Evolutionary conservation across 53 echinoderm and acorn worm genomes (phyloP).

Genomic region (Zoroaster sp.): DNA sequence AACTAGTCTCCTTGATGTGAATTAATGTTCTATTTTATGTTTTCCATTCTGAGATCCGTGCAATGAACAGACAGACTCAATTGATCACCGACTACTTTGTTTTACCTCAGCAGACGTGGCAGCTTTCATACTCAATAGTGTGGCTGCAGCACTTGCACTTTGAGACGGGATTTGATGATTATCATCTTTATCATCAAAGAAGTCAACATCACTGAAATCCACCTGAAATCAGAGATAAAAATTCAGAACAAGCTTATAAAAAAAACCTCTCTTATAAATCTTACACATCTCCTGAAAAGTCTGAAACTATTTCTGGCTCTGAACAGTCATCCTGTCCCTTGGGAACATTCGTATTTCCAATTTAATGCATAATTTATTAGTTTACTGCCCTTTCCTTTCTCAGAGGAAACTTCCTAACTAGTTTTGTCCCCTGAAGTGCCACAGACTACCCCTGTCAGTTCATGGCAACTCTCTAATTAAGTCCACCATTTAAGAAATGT

Average conservation of each 20-base stretch:
- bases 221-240: neutral
- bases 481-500: no score
- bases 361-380: constrained; percentile 18
- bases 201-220: constrained; percentile 19
- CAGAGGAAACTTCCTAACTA: neutral
- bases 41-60: no score
- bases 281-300: no score
- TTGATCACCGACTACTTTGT: neutral
- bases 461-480: no score
- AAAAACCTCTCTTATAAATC: neutral
- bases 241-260: neutral
- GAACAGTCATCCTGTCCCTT: neutral
- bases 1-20: no score
- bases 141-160: neutral
- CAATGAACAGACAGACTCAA: no score
- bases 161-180: neutral
- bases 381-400: neutral
- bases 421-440: neutral
- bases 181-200: neutral
- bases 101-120: neutral
- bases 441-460: neutral
- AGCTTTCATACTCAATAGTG: neutral
- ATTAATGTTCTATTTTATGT: no score
- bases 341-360: neutral
- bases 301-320: neutral